phyloP scores from a whole-genome alignment of 2,888 invertebrate species.

The Scelioninae gen. 1 region DNA sequence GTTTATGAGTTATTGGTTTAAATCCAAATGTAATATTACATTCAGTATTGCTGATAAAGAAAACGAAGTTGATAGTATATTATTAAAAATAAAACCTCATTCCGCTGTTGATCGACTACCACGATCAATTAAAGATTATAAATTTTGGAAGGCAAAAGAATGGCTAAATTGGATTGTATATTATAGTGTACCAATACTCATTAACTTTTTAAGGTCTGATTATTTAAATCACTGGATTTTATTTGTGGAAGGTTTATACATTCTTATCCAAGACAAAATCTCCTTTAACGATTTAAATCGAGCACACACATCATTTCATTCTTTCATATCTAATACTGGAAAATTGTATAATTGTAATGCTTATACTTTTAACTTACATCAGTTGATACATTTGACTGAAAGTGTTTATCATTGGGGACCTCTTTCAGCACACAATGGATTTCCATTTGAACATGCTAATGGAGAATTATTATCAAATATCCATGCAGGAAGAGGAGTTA shows the following conservation, averaged over 20 bases:
- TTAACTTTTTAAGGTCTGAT: neutral
- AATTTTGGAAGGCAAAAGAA: slow-evolving; percentile 18
- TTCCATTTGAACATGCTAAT: slow-evolving; percentile 17
- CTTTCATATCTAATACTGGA: neutral
- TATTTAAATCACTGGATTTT: slow-evolving; percentile 3
- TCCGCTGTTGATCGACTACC: slow-evolving; percentile 3
- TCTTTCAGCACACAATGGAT: slow-evolving; percentile 7
- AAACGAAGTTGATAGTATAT: neutral
- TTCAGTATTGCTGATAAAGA: neutral
- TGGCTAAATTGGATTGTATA: slow-evolving; percentile 12
- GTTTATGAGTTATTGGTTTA: slow-evolving; percentile 10
- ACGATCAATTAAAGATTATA: neutral
- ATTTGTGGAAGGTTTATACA: slow-evolving; percentile 11
- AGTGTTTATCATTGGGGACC: slow-evolving; percentile 17
- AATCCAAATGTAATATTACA: neutral
- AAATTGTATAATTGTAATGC: neutral
- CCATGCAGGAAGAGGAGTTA: slow-evolving; percentile 6
- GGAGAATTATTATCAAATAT: neutral
- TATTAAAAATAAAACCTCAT: slow-evolving; percentile 2
- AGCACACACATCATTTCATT: neutral
- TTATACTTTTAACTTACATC: slow-evolving; percentile 6
- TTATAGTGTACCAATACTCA: neutral
- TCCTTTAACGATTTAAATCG: neutral
- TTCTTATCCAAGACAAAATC: neutral
- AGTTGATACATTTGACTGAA: neutral